Conservation (phyloP, 2,113 vertebrate genomes). For the Hippoglossus stenolepis region DNA sequence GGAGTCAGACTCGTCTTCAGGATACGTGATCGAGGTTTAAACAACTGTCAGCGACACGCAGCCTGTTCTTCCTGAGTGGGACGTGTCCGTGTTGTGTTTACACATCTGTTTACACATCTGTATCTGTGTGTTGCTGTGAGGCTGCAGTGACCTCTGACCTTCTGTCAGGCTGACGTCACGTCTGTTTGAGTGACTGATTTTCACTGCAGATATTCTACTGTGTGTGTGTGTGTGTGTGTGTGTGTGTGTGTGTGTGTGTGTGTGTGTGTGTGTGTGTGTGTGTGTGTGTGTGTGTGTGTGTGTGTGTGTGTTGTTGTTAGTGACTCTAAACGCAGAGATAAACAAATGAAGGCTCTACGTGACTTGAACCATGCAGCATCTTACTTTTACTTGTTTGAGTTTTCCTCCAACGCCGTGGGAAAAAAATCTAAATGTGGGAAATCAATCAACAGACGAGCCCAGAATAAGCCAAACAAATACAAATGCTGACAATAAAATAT, state of each 20-base stretch:
- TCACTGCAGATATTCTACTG: too few species aligned
- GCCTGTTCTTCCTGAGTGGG: not conserved
- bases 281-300: too few species aligned
- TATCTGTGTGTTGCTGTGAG: too few species aligned
- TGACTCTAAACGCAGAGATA: constrained; percentile 27
- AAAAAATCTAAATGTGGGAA: too few species aligned
- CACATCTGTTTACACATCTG: constrained; percentile 35
- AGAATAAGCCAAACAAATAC: too few species aligned
- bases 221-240: constrained; percentile 1
- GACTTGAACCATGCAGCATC: constrained; percentile 42
- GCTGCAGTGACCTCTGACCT: not conserved
- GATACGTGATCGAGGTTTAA: not conserved
- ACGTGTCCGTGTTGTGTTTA: not conserved
- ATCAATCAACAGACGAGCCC: too few species aligned
- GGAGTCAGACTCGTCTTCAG: too few species aligned
- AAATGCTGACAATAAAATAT: too few species aligned
- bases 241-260: not conserved
- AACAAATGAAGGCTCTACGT: constrained; percentile 52
- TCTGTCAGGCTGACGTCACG: not conserved
- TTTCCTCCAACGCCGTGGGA: too few species aligned
- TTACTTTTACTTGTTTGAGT: not conserved
- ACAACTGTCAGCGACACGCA: not conserved
- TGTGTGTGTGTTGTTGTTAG: constrained; percentile 24
- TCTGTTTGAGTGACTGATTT: not conserved
- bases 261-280: not conserved